phyloP scores from a whole-genome alignment of 2,113 vertebrate genomes.

The Pterocles orientalis region DNA sequence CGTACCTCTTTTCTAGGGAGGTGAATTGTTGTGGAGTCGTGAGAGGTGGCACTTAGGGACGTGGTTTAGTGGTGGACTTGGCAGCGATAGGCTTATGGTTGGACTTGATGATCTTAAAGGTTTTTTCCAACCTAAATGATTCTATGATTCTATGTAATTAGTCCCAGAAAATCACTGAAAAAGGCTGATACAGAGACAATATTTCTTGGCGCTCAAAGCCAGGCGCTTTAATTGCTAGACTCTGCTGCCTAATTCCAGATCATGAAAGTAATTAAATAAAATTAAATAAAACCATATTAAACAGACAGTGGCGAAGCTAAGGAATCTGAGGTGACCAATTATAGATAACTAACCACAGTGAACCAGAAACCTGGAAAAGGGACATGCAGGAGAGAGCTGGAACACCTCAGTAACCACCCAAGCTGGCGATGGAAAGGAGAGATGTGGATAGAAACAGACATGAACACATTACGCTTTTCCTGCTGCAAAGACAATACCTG shows the following conservation, averaged over 20 bases:
- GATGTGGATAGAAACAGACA: not conserved
- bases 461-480: not conserved
- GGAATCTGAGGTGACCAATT: not conserved
- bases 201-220: not conserved
- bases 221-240: not conserved
- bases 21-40: not conserved
- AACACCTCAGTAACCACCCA: not conserved
- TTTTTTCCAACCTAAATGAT: too few species aligned
- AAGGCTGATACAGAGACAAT: not conserved
- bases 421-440: not conserved
- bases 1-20: not conserved
- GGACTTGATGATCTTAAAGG: too few species aligned
- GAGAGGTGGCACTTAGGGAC: not conserved
- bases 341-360: not conserved
- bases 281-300: not conserved
- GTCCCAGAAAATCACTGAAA: not conserved
- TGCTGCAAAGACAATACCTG: constrained; percentile 84
- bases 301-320: not conserved
- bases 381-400: not conserved
- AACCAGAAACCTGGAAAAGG: not conserved
- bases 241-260: not conserved
- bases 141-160: not conserved
- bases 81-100: too few species aligned
- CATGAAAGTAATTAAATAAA: not conserved
- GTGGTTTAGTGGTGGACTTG: too few species aligned